phyloP scores from a whole-genome alignment of 2,113 vertebrate genomes.

The Andinoacara biseriatus region DNA sequence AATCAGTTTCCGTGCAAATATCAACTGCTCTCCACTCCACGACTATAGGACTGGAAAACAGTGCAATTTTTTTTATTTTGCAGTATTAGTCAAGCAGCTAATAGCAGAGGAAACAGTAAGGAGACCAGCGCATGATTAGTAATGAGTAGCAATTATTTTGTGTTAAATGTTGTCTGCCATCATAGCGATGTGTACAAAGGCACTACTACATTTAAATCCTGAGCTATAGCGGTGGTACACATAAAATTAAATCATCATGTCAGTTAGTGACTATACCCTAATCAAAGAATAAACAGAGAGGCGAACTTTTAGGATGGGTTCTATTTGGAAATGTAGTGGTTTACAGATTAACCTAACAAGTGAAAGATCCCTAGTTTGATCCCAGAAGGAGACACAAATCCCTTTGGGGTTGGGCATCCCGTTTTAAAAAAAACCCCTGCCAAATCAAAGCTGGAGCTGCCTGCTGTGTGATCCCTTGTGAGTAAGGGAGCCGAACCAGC shows the following conservation, averaged over 20 bases:
- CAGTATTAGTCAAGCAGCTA: background rate
- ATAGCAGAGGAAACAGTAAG: background rate
- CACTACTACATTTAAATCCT: background rate
- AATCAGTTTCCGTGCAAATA: conserved; percentile 25
- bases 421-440: fast-evolving
- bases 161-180: background rate
- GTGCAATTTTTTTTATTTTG: background rate
- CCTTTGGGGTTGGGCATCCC: background rate
- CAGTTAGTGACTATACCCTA: conserved; percentile 4
- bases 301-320: background rate
- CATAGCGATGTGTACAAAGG: background rate
- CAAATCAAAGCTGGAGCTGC: background rate
- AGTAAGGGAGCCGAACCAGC: background rate
- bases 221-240: background rate
- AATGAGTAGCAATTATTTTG: background rate
- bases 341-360: background rate
- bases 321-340: background rate
- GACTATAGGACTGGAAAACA: background rate
- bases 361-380: background rate
- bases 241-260: background rate
- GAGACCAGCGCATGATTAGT: background rate
- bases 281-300: background rate
- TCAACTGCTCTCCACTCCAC: background rate
- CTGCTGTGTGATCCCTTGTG: background rate
- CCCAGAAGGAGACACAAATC: too few relatives aligned